These are phyloP conservation scores for Pipra filicauda DNA, from an alignment of 2,113 vertebrate species.

Conservation along the genomic window DNA sequence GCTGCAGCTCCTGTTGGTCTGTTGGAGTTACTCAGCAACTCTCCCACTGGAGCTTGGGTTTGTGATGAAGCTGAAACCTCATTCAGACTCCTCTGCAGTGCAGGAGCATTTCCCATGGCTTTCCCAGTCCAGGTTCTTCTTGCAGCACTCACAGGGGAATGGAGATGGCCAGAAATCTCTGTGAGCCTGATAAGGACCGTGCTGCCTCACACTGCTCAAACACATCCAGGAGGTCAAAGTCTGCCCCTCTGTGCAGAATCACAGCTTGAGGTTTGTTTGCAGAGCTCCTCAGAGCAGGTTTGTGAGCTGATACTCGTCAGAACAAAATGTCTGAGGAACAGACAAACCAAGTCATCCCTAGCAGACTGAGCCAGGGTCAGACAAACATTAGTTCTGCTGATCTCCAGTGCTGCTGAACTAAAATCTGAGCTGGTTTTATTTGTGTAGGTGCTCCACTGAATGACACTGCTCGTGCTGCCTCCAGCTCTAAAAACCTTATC, in stretches of 20 bases:
- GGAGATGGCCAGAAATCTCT: background rate
- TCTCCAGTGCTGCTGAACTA: background rate
- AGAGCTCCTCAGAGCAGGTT: background rate
- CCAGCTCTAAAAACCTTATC: background rate
- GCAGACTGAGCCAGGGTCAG: background rate
- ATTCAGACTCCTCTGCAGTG: background rate
- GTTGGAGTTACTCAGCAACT: background rate
- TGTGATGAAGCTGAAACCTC: background rate
- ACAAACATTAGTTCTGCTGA: background rate
- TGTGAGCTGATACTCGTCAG: background rate
- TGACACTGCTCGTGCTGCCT: background rate
- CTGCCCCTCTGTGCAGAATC: background rate
- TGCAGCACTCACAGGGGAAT: accelerated
- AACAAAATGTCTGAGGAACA: background rate
- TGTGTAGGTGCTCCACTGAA: background rate
- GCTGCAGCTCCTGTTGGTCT: background rate
- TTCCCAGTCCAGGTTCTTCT: accelerated
- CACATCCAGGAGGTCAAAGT: background rate
- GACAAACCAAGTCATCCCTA: background rate
- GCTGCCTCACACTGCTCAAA: background rate
- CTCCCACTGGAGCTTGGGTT: background rate
- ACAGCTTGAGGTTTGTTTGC: background rate
- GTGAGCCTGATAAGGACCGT: background rate
- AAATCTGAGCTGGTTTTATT: background rate
- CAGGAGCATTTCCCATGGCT: accelerated